Evolutionary conservation across 1,140 invertebrate species (phyloP).

Genomic region (Cydia splendana): DNA sequence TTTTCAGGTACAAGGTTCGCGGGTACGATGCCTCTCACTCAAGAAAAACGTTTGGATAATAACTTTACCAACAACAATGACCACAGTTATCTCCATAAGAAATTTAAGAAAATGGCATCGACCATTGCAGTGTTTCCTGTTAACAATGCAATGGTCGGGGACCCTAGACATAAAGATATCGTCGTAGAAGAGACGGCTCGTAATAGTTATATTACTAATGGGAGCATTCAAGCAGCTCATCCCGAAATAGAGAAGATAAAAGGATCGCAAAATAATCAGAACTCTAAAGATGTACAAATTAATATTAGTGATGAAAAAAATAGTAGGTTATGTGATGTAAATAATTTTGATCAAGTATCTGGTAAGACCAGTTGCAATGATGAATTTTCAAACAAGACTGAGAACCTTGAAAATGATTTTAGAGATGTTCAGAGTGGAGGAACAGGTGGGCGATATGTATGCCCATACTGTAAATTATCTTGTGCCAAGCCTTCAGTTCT

Average conservation of each 20-base stretch:
- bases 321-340: conserved; percentile 76
- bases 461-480: conserved; percentile 91
- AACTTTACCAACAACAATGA: conserved; percentile 82
- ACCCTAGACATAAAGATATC: conserved; percentile 66
- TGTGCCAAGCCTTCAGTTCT: conserved; percentile 97
- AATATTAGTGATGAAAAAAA: conserved; percentile 77
- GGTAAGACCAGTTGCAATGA: conserved; percentile 76
- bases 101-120: conserved; percentile 93
- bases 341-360: conserved; percentile 74
- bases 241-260: conserved; percentile 76
- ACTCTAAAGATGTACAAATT: conserved; percentile 78
- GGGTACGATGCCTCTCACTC: conserved; percentile 74
- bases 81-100: conserved; percentile 92
- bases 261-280: conserved; percentile 54
- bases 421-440: conserved; percentile 74
- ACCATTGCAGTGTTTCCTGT: conserved; percentile 72
- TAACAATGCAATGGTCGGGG: conserved; percentile 60
- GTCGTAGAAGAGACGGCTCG: conserved; percentile 52
- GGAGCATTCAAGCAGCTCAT: conserved; percentile 72
- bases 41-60: conserved; percentile 73
- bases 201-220: conserved; percentile 68
- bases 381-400: conserved; percentile 78
- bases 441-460: conserved; percentile 85
- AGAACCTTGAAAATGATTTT: conserved; percentile 76
- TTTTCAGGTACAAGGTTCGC: conserved; percentile 72